Base-by-base conservation (phyloP, 2,888 invertebrate species). In the Ganaspis brasiliensis region DNA sequence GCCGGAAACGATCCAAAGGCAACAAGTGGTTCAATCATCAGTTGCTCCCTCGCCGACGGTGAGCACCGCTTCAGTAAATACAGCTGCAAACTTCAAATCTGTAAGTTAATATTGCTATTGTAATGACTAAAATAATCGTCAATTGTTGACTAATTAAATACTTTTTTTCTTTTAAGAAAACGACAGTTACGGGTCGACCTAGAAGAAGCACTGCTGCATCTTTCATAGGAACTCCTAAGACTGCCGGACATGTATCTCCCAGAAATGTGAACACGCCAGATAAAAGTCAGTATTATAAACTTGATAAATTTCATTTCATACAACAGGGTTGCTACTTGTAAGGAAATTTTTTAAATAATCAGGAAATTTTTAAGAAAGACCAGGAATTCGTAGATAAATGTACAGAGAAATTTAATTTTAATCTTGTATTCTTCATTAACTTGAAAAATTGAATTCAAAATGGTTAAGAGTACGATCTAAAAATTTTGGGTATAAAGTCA, bases 1-100 rank as follows among this genome's bases (percentile, higher is more conserved):
- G 9, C 84, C 89, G n/a, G 84, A 87, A n/a, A 79, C 83, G 14
- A 87, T 88, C 57, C 85, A 88, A 61, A 72, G 80, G 4, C 86
- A 84, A 61, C 79, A 81, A n/a, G 45, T 76, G 9, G 79, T 76
- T 56, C 24, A 76, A 75, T 14, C 55, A 70, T 16, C 79, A 19
- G 31, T 71, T 3, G 70, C 82, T 0, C 75, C 82, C 63, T 74
- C 76, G 31, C 75, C 72, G 1, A 63, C 75, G 16, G 77, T 75
- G n/a, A n/a, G 76, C 26, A 37, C 70, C 6, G 56, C 75, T 72
- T 76, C 82, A 19, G 10, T 26, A 4, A 81, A 81, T 0, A 82
- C 67, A 55, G 59, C 76, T 37, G 37, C 59, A 8, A 72, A 79
- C 4, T 59, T 81, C 0, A 88, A 86, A 73, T 16, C 83, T 0